Base-by-base conservation (phyloP, 1,140 invertebrate genomes). In the Ostrea denselamellosa region DNA sequence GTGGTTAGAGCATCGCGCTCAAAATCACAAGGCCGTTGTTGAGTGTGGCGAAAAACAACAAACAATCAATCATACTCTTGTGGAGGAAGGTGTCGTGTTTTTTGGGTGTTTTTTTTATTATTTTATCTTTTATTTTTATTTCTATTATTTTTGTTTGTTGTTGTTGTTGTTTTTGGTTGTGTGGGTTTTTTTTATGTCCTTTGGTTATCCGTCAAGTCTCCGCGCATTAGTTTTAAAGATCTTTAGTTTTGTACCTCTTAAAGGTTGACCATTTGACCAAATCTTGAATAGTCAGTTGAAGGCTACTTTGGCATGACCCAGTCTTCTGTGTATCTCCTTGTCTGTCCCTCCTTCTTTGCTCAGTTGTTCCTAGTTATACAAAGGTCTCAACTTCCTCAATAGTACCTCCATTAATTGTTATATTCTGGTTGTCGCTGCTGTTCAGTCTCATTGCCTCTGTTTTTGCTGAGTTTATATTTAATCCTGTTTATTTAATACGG, bases 401-500 rank as follows among this genome's bases (percentile, higher is more conserved):
- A 8, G 71, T 44, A 44, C 51, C 51, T 44, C 28, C 51, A 44
- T 83, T 83, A 9, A 51, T 44, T 44, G 34, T 44, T 28, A 14
- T 5, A 44, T 25, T n/a, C 10, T 22, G 17, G 19, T 71, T 51
- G 14, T 86, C 51, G 65, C 14, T 88, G 62, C 17, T 58, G 44
- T 86, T 86, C 12, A 83, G 34, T 22, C 53, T 5, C 25, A 89
- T 56, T 17, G 44, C 0, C 22, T 89, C n/a, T 77, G 84, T 86
- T 83, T 89, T 89, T 8, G 25, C 22, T 0, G 9, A 8, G 44
- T 86, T 58, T 0, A 89, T 83, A 22, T 81, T 89, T 0, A 89
- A 34, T 44, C 68, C 88, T 44, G 84, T 77, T 62, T 0, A 58
- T 62, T 22, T 25, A 82, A 9, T 86, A 44, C 34, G 34, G 34